phyloP scores from a whole-genome alignment of 2,888 invertebrate species.

The Leptinotarsa peninsularis region DNA sequence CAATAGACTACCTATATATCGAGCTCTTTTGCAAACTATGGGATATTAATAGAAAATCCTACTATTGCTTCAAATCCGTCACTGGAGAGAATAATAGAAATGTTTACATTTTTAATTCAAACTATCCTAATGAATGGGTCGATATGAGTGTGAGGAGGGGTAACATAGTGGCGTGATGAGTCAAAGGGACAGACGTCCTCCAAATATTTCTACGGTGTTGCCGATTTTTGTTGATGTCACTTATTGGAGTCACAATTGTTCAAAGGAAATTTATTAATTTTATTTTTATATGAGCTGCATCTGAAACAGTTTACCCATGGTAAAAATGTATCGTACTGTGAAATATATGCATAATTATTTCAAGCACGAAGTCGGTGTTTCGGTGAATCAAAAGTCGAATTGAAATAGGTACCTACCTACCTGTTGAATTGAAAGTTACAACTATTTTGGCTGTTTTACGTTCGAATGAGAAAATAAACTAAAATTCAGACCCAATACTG shows the following conservation, averaged over 20 bases:
- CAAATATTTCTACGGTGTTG: not conserved
- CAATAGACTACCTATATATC: no score
- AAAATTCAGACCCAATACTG: no score
- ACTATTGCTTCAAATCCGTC: not conserved
- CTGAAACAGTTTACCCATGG: not conserved
- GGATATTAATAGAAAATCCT: not conserved
- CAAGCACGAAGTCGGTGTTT: no score
- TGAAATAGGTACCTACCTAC: no score
- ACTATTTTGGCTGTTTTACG: no score
- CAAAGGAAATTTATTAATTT: not conserved
- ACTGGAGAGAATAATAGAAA: not conserved
- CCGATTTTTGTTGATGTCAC: not conserved
- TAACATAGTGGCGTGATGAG: constrained; percentile 14
- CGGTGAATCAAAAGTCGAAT: no score
- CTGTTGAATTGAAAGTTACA: no score
- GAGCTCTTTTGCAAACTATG: not conserved
- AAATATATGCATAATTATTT: no score
- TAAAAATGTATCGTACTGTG: no score
- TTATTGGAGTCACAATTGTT: not conserved
- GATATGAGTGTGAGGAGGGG: constrained; percentile 25
- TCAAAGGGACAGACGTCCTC: constrained; percentile 15
- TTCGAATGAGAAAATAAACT: no score
- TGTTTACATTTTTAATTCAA: not conserved
- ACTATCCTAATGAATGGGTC: constrained; percentile 26
- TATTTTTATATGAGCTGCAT: not conserved